A percentile compares a stretch with the other conserved stretches of the same genome.
Evolutionary conservation across 2,797 vertebrate genomes (phyloP).

Genomic region (Manis pentadactyla): DNA sequence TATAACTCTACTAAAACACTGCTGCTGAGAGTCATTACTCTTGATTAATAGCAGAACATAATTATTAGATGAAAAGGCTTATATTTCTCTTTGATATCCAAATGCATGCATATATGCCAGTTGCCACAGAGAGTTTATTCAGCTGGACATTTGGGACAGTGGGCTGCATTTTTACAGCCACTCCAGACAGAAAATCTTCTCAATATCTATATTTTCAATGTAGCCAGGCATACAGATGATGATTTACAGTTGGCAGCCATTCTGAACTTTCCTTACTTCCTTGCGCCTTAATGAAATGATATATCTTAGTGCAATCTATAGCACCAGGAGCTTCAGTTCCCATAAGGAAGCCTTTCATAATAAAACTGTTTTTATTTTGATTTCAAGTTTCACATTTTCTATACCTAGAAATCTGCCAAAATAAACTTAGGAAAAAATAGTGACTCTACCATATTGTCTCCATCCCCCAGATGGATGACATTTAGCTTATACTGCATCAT

Average conservation of each 20-base stretch:
- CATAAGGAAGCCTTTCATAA: not conserved
- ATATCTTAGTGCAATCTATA: not conserved
- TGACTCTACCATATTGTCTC: not conserved
- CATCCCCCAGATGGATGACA: not conserved
- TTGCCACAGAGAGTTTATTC: constrained; percentile 46
- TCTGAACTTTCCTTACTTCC: not conserved
- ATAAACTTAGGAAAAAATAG: constrained; percentile 34
- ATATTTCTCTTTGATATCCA: constrained; percentile 64
- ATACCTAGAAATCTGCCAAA: constrained; percentile 2
- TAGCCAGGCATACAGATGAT: not conserved
- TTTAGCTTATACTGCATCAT: not conserved
- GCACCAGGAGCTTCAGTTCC: not conserved
- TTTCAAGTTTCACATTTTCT: not conserved
- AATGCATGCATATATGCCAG: not conserved
- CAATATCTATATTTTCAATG: not conserved
- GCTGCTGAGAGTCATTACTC: constrained; percentile 19
- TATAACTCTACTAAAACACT: constrained; percentile 41
- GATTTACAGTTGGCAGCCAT: not conserved
- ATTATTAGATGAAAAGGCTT: constrained; percentile 20
- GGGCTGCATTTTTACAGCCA: constrained; percentile 23
- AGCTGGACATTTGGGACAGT: not conserved
- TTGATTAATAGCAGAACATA: constrained; percentile 57
- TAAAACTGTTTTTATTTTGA: constrained; percentile 47
- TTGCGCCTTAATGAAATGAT: constrained; percentile 15
- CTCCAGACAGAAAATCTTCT: constrained; percentile 6